Percentiles rank a stretch among this genome's conserved stretches.
Evolutionary conservation across 2,888 invertebrate species (phyloP).

Genomic region (Cepaea hortensis): DNA sequence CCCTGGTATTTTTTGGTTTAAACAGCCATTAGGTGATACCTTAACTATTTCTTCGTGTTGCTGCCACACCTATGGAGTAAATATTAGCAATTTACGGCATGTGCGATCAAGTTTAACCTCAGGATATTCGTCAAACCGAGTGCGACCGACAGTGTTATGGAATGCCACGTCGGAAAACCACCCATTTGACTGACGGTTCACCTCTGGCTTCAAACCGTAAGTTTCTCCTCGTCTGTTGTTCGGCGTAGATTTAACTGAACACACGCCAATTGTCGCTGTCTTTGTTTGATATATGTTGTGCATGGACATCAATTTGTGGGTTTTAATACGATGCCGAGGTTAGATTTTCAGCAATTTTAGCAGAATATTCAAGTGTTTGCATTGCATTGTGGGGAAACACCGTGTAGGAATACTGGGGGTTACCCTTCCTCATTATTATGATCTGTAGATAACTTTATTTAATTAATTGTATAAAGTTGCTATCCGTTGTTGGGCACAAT

Average conservation of each 20-base stretch:
- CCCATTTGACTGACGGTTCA: constrained; percentile 46
- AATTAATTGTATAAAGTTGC: too few relatives aligned
- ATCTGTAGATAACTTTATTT: too few relatives aligned
- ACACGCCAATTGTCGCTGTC: background rate
- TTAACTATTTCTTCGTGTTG: background rate
- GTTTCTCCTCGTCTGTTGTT: background rate
- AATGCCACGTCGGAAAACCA: constrained; percentile 52
- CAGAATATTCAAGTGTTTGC: constrained; percentile 13
- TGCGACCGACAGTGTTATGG: constrained; percentile 39
- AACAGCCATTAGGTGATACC: background rate
- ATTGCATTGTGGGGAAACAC: constrained; percentile 13
- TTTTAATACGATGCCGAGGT: background rate
- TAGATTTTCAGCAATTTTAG: background rate
- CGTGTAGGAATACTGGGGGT: constrained; percentile 1
- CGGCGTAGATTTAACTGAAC: constrained; percentile 11
- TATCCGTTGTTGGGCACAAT: too few relatives aligned
- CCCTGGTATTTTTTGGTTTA: constrained; percentile 38
- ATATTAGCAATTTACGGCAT: background rate
- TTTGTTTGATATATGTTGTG: background rate
- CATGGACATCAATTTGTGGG: background rate
- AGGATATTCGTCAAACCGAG: constrained; percentile 13
- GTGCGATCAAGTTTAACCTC: background rate
- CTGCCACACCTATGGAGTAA: constrained; percentile 27
- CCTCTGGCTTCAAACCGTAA: constrained; percentile 48
- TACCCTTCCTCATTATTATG: background rate